These are phyloP conservation scores for Dicyrtoma fusca DNA, from an alignment of 2,888 invertebrate species.

Conservation along the genomic window DNA sequence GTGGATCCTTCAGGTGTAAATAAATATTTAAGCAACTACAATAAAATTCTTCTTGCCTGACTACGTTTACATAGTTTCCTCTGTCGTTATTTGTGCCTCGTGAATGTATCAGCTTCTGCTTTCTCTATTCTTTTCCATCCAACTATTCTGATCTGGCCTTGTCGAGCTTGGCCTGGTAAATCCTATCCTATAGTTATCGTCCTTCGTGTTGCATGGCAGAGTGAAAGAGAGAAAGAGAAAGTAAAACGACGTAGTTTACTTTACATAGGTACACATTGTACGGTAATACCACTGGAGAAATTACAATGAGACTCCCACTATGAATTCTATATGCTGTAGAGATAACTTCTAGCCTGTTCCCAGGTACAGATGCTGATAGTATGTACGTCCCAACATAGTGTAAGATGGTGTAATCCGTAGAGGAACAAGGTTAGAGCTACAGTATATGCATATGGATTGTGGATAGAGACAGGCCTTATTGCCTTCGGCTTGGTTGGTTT, in stretches of 20 bases:
- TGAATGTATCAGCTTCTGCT: too few species aligned
- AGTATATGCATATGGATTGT: too few species aligned
- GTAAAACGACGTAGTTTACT: slow-evolving; percentile 4
- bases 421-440: too few species aligned
- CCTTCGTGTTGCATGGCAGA: neutral
- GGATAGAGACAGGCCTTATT: too few species aligned
- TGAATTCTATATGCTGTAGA: too few species aligned
- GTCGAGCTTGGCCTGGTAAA: too few species aligned
- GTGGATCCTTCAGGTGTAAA: slow-evolving; percentile 34
- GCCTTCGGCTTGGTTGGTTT: too few species aligned
- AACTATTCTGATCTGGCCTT: neutral
- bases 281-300: neutral
- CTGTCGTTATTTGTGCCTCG: neutral
- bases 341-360: too few species aligned
- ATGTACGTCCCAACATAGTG: too few species aligned
- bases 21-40: slow-evolving; percentile 33
- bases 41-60: slow-evolving; percentile 27
- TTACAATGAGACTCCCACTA: slow-evolving; percentile 1
- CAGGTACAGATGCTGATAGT: too few species aligned
- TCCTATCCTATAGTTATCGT: neutral
- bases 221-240: neutral
- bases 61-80: neutral
- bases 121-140: neutral
- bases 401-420: too few species aligned
- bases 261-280: neutral